Evolutionary conservation across 2,113 vertebrate species (phyloP), one percentile per base, ranked within the genome.

Genomic region (Opisthocomus hoazin): DNA sequence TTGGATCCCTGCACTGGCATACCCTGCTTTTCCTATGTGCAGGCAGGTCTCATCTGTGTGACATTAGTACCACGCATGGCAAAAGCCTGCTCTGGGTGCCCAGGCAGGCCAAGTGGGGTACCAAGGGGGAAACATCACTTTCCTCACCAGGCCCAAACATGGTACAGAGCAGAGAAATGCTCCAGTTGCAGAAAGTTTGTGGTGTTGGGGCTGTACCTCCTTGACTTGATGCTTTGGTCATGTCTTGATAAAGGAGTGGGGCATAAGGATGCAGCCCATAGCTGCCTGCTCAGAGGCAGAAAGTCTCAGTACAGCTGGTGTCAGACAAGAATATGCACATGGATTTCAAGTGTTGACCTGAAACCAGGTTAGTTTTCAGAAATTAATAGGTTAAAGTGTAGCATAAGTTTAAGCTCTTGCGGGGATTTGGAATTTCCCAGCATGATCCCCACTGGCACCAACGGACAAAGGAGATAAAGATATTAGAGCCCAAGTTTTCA

Each of bases 401-500:
- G 45, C 53, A 46, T 76, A 50, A 53, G 5, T 96, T 93, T 94
- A 91, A 96, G 54, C 63, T 87, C 66, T 87, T 83, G 37, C 1
- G 10, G 46, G 54, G 89, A 96, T 94, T 93, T 96, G 54, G 77
- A 85, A 89, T 89, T 96, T 97, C 91, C 87, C 70, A 89, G 70
- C 7, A 24, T 79, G 84, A 92, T 94, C 84, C 66, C 57, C 63
- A n/a, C 54, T 83, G 83, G 76, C 41, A 76, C 34, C n/a, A 73
- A 54, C 53, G 77, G 63, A 96, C 5, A 32, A 89, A 95, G 76
- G 58, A 94, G 88, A 90, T 92, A 91, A 95, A 93, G 92, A 69
- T 80, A 94, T 94, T 83, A 91, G n/a, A 89, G 70, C 34, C 83
- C 54, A 92, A 89, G 69, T 94, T 96, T 96, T 94, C 84, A 82